Evolutionary conservation across 2,888 invertebrate genomes (phyloP), one percentile per base, ranked within the genome.

Genomic region (Cheilosia pagana): DNA sequence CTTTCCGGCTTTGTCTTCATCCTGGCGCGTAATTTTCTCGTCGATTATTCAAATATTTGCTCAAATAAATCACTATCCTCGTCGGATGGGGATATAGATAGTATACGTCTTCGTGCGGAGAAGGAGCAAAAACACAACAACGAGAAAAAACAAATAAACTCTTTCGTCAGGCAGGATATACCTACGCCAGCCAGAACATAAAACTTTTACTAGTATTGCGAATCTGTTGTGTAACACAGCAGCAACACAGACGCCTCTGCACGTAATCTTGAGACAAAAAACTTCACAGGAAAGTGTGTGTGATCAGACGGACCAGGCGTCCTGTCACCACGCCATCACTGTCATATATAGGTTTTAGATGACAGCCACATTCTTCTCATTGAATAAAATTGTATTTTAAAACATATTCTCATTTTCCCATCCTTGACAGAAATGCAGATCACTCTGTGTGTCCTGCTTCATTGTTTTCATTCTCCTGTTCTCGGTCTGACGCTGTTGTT

Each of bases 301-400:
- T 55, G 31, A 77, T 65, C 71, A 53, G 57, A 68, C 67, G 25
- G 75, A 63, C 63, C 57, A 21, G 78, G 67, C 62, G 35, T 35
- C 35, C 35, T 35, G 62, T 72, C 82, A 77, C 53, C 65, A 62
- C 43, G 25, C 50, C 77, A 78, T 57, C 65, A 50, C 53, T 60
- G 57, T 59, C 81, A 71, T 70, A 16, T 43, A n/a, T 3, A 41
- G 68, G 59, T 50, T 45, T 43, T 50, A 53, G 65, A 63, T 55
- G 62, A 43, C n/a, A 39, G 57, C 25, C 55, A 48, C 21, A 48
- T 12, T 14, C 23, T 16, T 19, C 10, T 21, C 45, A 41, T 59
- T 79, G 79, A 78, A 83, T 83, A 70, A 83, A 83, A 83, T 83
- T 83, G 79, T 75, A 70, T 78, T 74, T 78, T 63, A 72, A 77